A percentile compares a stretch with the other conserved stretches of the same genome.
Evolutionary conservation across 23 tunicate genomes (phyloP).

Genomic region (Halocynthia roretzi): DNA sequence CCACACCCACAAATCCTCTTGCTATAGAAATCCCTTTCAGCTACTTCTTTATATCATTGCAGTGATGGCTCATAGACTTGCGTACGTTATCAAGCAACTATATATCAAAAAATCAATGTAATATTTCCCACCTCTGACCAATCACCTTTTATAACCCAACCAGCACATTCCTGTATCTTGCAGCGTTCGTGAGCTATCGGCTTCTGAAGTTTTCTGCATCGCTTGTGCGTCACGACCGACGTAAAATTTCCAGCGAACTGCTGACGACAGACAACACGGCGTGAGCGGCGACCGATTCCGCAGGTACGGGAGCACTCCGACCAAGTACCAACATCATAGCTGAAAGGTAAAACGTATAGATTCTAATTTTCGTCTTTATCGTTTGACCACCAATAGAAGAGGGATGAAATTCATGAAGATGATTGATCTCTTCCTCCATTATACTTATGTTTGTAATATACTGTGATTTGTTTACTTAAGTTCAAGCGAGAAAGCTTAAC

Average conservation of each 20-base stretch:
- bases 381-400: not conserved
- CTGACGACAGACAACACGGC: constrained; percentile 54
- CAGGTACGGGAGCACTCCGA: constrained; percentile 67
- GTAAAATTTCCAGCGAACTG: constrained; percentile 56
- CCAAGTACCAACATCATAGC: constrained; percentile 53
- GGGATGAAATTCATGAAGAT: not conserved
- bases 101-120: not conserved
- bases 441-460: not conserved
- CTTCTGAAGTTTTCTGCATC: constrained; percentile 30
- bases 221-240: constrained; percentile 46
- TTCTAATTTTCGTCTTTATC: not conserved
- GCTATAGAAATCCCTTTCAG: no score
- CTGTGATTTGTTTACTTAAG: no score
- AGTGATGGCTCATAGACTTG: no score
- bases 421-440: not conserved
- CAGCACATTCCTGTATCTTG: constrained; percentile 53
- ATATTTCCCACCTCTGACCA: constrained; percentile 47
- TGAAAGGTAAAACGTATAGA: constrained; percentile 2
- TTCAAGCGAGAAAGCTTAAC: no score
- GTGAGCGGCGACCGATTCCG: constrained; percentile 52
- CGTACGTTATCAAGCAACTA: not conserved
- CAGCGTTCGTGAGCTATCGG: constrained; percentile 60
- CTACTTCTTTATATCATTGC: no score
- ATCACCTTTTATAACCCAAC: constrained; percentile 47
- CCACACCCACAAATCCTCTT: no score